These are phyloP conservation scores for Lasius fuliginosus DNA, from an alignment of 2,888 invertebrate species.

Conservation along the genomic window DNA sequence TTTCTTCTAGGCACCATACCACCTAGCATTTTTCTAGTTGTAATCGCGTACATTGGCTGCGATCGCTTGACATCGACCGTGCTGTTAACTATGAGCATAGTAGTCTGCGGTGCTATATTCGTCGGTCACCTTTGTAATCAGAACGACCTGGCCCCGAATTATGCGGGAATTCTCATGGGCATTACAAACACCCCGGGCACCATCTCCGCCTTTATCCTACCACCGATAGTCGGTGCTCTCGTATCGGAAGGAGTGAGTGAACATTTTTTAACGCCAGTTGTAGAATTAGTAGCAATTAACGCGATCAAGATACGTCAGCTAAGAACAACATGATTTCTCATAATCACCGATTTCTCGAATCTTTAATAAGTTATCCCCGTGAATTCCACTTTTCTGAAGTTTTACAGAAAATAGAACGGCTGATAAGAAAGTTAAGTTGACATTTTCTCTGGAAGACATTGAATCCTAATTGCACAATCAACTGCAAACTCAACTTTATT, in stretches of 20 bases:
- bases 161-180: conserved; percentile 84
- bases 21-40: conserved; percentile 77
- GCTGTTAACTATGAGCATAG: conserved; percentile 79
- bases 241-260: conserved; percentile 79
- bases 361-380: conserved; percentile 28
- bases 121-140: conserved; percentile 84
- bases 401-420: conserved; percentile 28
- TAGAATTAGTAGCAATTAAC: neutral
- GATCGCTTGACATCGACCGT: conserved; percentile 74
- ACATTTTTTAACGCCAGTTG: neutral
- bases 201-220: conserved; percentile 82
- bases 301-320: neutral
- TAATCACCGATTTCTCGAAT: conserved; percentile 31
- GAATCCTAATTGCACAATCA: conserved; percentile 42
- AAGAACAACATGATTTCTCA: conserved; percentile 33
- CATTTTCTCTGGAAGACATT: conserved; percentile 22
- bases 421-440: conserved; percentile 35
- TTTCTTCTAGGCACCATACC: conserved; percentile 79
- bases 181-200: conserved; percentile 85
- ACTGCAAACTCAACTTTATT: conserved; percentile 35
- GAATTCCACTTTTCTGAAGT: conserved; percentile 37
- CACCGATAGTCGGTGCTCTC: conserved; percentile 81
- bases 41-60: conserved; percentile 82
- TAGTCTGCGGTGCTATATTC: conserved; percentile 82
- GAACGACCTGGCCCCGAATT: conserved; percentile 84